A percentile compares a stretch with the other conserved stretches of the same genome.
Conservation (phyloP, 92 coral and sea anemone genomes). For the Parazoanthus atlanticus region DNA sequence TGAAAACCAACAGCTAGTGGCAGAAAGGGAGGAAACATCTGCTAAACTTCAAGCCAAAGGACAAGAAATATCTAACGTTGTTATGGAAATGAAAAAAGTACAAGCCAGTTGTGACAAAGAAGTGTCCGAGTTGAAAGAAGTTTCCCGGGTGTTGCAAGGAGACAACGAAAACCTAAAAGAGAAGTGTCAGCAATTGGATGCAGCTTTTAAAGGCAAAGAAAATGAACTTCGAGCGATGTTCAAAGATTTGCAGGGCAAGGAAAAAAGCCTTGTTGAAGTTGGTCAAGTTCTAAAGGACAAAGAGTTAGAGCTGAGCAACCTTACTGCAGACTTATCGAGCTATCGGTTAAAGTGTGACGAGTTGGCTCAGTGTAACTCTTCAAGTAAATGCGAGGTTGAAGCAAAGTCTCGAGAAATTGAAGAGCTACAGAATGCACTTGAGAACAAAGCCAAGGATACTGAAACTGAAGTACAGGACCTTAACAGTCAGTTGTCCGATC, state of each 20-base stretch:
- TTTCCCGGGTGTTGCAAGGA: constrained; percentile 47
- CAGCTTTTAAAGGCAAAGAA: constrained; percentile 50
- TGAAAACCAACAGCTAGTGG: constrained; percentile 50
- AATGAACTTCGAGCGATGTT: constrained; percentile 15
- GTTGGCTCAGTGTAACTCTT: constrained; percentile 9
- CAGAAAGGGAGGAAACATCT: constrained; percentile 54
- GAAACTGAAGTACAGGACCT: constrained; percentile 57
- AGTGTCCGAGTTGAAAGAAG: constrained; percentile 49
- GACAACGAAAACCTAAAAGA: constrained; percentile 35
- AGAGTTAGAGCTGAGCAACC: constrained; percentile 2
- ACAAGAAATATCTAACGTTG: constrained; percentile 50
- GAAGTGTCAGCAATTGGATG: constrained; percentile 51
- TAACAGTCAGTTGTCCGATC: constrained; percentile 30
- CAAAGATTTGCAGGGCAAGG: not conserved
- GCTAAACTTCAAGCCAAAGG: constrained; percentile 52
- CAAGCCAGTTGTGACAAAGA: constrained; percentile 52
- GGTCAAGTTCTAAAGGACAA: constrained; percentile 13
- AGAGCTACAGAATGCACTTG: constrained; percentile 42
- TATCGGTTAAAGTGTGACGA: constrained; percentile 26
- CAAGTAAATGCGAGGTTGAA: constrained; percentile 35
- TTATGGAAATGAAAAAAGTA: constrained; percentile 45
- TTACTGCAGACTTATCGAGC: constrained; percentile 12
- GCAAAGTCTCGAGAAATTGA: constrained; percentile 46
- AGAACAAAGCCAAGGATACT: constrained; percentile 40
- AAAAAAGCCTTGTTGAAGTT: constrained; percentile 24